Evolutionary conservation across 2,797 vertebrate species (phyloP), one percentile per base, ranked within the genome.

Genomic region (Lutjanus campechanus): DNA sequence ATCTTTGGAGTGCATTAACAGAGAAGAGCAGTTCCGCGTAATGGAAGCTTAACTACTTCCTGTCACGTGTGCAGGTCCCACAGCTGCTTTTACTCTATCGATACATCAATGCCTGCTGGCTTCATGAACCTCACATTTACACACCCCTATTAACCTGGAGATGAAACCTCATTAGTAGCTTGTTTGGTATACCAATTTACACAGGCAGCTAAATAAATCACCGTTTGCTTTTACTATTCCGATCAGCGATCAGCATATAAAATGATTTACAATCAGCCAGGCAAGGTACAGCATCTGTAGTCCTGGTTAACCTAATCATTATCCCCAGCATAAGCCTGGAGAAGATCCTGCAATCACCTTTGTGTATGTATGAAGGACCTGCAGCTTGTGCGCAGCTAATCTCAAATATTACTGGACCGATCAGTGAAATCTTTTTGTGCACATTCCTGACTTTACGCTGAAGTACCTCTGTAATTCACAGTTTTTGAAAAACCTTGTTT

Each of bases 21-120:
- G 78, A 83, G 72, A 83, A 76, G 63, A 87, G 82, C 62, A 71
- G 58, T 73, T 76, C 68, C 53, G 40, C 54, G 61, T 87, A 91
- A 91, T 89, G 88, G 83, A 91, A 71, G 82, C 82, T 74, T 91
- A 90, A 93, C 94, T 87, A 90, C 80, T 91, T 93, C 85, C 84
- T 74, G 82, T 89, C 77, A 80, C 84, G 69, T 88, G 82, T 80
- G 53, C 50, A 67, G 60, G 36, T 85, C 76, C 76, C 80, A 72
- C 78, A 65, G 80, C 66, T 83, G 74, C 78, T 83, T 83, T 84
- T 67, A 76, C 55, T 59, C 67, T 66, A 54, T 88, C 51, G 0
- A 80, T 81, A 72, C 60, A 69, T 80, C 70, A 76, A 40, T 61
- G 67, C 44, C 51, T 53, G 70, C 51, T 53, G 70, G 75, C 80